Percentiles rank a stretch among this genome's conserved stretches.
Conservation (phyloP, 1,140 invertebrate species). For the Drosophila elegans region DNA sequence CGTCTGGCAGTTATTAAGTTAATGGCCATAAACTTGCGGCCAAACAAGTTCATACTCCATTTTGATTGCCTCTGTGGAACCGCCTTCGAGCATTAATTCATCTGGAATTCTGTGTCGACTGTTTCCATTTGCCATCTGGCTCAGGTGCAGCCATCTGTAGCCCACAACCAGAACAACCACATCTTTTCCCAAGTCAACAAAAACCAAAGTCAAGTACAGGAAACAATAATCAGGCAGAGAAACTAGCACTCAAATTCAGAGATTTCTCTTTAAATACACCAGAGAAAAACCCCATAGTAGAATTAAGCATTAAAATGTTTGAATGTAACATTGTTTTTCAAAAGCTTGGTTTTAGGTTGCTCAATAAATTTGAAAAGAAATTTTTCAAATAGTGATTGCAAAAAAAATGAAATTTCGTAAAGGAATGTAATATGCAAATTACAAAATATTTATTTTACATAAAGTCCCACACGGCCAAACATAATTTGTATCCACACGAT, state of each 20-base stretch:
- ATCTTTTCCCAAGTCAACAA: neutral
- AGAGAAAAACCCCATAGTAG: no score
- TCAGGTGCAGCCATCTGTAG: constrained; percentile 18
- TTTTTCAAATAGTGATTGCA: neutral
- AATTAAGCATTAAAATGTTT: no score
- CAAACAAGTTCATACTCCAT: constrained; percentile 65
- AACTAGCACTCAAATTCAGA: no score
- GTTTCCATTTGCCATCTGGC: constrained; percentile 16
- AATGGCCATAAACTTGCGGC: constrained; percentile 62
- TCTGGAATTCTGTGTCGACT: constrained; percentile 8
- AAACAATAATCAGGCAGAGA: neutral
- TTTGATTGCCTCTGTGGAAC: constrained; percentile 61
- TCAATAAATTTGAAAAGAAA: neutral
- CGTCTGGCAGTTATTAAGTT: constrained; percentile 69
- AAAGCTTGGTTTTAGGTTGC: no score
- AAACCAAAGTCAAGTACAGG: constrained; percentile 1
- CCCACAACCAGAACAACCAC: neutral
- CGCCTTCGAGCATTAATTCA: constrained; percentile 13
- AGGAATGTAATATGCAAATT: no score
- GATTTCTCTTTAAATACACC: no score
- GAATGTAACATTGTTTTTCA: no score
- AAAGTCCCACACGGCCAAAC: no score
- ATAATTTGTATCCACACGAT: no score
- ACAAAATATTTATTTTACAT: no score
- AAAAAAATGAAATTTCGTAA: no score